Base-by-base conservation (phyloP, 2,888 invertebrate species). In the Phasia obesa region DNA sequence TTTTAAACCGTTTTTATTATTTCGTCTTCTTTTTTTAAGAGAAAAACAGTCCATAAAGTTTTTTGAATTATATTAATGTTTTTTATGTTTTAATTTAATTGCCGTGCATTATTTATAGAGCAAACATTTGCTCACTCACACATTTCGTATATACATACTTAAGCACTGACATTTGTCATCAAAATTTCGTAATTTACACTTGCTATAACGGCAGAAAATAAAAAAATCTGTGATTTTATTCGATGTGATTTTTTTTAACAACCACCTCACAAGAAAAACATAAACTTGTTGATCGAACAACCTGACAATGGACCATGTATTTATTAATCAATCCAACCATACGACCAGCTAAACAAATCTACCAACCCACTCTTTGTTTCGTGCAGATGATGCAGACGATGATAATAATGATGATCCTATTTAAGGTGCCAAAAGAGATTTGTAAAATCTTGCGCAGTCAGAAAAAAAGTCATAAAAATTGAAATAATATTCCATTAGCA, bases 341-440 rank as follows among this genome's bases (percentile, higher is more conserved):
- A 7, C 49, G 15, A 49, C 19, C 23, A 53, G 6, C 44, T 35
- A 31, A 69, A 59, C 53, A 67, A 47, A 64, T 25, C 60, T 51
- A 27, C 35, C 73, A 73, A 42, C 77, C 81, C 78, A 79, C 82
- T 82, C 82, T 77, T 71, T 49, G 23, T 51, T 64, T 62, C 42
- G 11, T 25, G 15, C 23, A 59, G 59, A 23, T 70, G 77, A 47
- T 65, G 21, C 38, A 67, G 38, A 83, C 23, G 53, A 31, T 69
- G 53, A 77, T 59, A 77, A 75, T 79, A 69, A 75, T 79, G 83
- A 79, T 79, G 78, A 83, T 83, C 83, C 83, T 83, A 83, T 83
- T 83, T 83, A 83, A 83, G 79, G 79, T 75, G 79, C 79, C 75
- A 83, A 83, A 75, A 75, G 78, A 74, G 78, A 82, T 82, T 78